Conservation (phyloP, 2,888 invertebrate species). For the Cataglyphis rosenhaueri region DNA sequence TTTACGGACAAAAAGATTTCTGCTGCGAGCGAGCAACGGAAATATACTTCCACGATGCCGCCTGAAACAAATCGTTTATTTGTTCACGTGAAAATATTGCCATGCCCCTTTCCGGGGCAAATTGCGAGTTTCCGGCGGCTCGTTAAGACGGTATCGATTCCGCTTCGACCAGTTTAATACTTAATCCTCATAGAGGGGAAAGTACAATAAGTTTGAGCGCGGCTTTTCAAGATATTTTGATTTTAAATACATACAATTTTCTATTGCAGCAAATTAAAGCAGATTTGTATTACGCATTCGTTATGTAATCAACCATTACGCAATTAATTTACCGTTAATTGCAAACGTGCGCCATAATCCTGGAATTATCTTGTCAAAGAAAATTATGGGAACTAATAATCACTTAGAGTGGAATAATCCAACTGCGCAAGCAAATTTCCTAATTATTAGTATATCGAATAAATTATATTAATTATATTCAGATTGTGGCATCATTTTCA, state of each 20-base stretch:
- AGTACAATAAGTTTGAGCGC: background rate
- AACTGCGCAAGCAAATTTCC: constrained; percentile 26
- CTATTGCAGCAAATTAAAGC: background rate
- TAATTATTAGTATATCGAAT: constrained; percentile 27
- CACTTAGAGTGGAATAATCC: constrained; percentile 45
- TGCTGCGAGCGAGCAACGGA: constrained; percentile 46
- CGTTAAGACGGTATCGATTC: constrained; percentile 46
- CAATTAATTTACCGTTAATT: constrained; percentile 50
- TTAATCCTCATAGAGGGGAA: constrained; percentile 16
- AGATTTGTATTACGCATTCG: constrained; percentile 4
- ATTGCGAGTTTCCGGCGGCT: constrained; percentile 53
- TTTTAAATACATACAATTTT: background rate
- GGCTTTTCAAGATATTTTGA: background rate
- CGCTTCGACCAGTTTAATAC: background rate
- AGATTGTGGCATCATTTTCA: background rate
- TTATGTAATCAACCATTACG: constrained; percentile 33
- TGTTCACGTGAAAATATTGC: constrained; percentile 53
- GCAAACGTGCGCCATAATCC: constrained; percentile 36
- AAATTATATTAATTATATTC: constrained; percentile 36
- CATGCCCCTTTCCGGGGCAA: constrained; percentile 46
- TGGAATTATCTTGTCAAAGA: constrained; percentile 52
- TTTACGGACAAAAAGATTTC: constrained; percentile 51
- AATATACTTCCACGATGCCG: constrained; percentile 49
- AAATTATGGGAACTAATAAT: constrained; percentile 51
- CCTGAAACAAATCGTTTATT: constrained; percentile 54